Conservation (phyloP, 2,888 invertebrate species). For the Cabera pusaria region DNA sequence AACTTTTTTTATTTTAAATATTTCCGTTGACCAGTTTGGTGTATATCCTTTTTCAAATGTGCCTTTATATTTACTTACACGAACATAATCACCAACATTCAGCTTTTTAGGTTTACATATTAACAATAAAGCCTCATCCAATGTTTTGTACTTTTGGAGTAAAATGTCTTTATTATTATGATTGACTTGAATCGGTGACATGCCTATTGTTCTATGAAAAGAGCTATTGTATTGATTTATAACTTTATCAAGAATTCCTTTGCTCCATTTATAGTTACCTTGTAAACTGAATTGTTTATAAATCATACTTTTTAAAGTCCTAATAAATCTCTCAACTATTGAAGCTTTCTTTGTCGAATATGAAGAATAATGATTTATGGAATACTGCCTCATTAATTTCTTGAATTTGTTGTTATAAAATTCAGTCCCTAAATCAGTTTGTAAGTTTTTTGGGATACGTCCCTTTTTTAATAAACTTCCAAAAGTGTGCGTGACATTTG, state of each 20-base stretch:
- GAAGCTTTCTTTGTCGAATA: slow-evolving; percentile 14
- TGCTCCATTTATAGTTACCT: slow-evolving; percentile 1
- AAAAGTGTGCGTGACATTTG: not conserved
- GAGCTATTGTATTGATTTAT: slow-evolving; percentile 1
- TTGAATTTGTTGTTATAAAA: slow-evolving; percentile 3
- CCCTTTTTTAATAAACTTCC: not conserved
- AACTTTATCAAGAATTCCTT: not conserved
- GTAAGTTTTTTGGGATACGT: slow-evolving; percentile 1
- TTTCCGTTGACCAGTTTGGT: slow-evolving; percentile 34
- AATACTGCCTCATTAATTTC: not conserved
- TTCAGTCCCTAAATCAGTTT: slow-evolving; percentile 3
- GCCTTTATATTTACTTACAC: slow-evolving; percentile 25
- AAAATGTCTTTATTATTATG: not conserved
- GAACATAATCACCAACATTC: slow-evolving; percentile 4
- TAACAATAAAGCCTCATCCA: no score
- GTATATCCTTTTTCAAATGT: slow-evolving; percentile 36
- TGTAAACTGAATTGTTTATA: not conserved
- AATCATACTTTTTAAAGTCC: slow-evolving; percentile 3
- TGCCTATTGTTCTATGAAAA: not conserved
- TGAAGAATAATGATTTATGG: slow-evolving; percentile 7
- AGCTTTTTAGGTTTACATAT: not conserved
- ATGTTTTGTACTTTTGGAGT: not conserved
- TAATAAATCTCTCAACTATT: slow-evolving; percentile 24
- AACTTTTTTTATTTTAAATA: slow-evolving; percentile 1
- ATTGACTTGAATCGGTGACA: not conserved